Conservation (phyloP, 2,113 vertebrate species). For the Hemibagrus wyckioides region DNA sequence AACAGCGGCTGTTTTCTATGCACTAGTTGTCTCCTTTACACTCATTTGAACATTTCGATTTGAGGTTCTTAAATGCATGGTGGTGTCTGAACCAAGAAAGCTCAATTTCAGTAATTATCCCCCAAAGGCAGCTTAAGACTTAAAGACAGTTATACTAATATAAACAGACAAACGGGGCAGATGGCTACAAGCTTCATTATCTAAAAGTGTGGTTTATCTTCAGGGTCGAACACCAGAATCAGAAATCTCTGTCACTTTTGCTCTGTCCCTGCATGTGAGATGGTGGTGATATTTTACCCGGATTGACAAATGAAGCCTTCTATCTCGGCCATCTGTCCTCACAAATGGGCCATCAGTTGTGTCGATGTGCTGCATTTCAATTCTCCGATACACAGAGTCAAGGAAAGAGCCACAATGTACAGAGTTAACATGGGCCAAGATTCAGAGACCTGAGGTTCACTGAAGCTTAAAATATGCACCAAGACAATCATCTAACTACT, state of each 20-base stretch:
- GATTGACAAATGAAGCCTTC: conserved; percentile 50
- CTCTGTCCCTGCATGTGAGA: conserved; percentile 34
- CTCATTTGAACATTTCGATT: conserved; percentile 1
- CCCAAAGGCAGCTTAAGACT: conserved; percentile 10
- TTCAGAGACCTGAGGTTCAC: background rate
- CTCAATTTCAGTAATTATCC: conserved; percentile 6
- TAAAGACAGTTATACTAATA: conserved; percentile 3
- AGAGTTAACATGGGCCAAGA: background rate
- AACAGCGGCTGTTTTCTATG: conserved; percentile 25
- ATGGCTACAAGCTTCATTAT: conserved; percentile 30
- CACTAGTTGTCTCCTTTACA: conserved; percentile 19
- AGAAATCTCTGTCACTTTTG: conserved; percentile 16
- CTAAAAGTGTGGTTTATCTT: conserved; percentile 30
- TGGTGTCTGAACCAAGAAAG: background rate
- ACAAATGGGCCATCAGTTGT: conserved; percentile 40
- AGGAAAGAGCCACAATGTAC: conserved; percentile 1
- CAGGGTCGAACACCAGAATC: conserved; percentile 32
- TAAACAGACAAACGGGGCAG: conserved; percentile 42
- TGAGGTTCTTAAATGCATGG: background rate
- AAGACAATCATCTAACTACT: background rate
- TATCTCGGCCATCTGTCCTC: conserved; percentile 47
- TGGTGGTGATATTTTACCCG: conserved; percentile 20
- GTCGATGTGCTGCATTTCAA: conserved; percentile 27
- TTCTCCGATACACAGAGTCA: conserved; percentile 5
- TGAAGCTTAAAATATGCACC: background rate